Conservation (phyloP, 2,888 invertebrate species). For the Caenorhabditis sulstoni region DNA sequence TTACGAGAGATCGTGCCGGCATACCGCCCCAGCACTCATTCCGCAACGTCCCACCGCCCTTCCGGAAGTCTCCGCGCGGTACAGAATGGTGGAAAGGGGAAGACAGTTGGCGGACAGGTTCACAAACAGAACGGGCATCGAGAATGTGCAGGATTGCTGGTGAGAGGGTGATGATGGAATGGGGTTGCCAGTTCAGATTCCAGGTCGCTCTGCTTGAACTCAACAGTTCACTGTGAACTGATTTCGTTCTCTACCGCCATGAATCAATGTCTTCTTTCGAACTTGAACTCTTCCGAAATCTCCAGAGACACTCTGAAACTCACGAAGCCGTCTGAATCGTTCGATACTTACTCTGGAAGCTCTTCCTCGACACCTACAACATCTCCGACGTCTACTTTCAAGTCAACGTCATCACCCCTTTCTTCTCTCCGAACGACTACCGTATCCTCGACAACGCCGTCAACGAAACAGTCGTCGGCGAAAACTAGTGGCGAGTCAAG, state of each 20-base stretch:
- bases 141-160: constrained; percentile 57
- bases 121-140: constrained; percentile 37
- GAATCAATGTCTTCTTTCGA: constrained; percentile 37
- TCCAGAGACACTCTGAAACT: constrained; percentile 1
- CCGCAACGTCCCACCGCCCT: constrained; percentile 31
- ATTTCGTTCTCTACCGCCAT: constrained; percentile 38
- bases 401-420: too few relatives aligned
- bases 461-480: constrained; percentile 1
- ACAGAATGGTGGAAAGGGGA: constrained; percentile 41
- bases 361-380: constrained; percentile 14
- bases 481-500: constrained; percentile 28
- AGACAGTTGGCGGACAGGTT: constrained; percentile 30
- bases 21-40: constrained; percentile 12
- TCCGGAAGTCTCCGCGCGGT: constrained; percentile 39
- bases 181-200: background rate
- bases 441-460: background rate
- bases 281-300: constrained; percentile 1
- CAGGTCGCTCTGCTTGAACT: constrained; percentile 47
- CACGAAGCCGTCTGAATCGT: constrained; percentile 30
- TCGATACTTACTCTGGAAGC: constrained; percentile 35
- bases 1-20: constrained; percentile 71
- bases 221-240: constrained; percentile 21
- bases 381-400: background rate
- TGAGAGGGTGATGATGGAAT: background rate
- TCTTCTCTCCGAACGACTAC: background rate